Base-by-base conservation (phyloP, 2,797 vertebrate species). In the Sphaeramia orbicularis region DNA sequence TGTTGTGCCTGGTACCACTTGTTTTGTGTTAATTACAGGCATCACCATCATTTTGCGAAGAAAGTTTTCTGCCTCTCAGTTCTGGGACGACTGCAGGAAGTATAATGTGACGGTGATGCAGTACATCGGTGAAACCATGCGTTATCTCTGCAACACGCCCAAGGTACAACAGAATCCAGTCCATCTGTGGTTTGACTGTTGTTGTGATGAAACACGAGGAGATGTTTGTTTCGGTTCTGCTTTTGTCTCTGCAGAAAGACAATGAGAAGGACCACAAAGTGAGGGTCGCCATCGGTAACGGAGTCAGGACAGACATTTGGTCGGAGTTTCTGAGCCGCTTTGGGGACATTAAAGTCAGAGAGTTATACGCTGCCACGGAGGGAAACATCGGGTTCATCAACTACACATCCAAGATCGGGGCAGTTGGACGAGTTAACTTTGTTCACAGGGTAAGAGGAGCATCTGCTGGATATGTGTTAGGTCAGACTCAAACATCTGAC, bases 71-170 rank as follows among this genome's bases (percentile, higher is more conserved):
- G 96, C 96, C 77, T 96, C 95, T 62, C 95, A 96, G 81, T 98
- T 98, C 84, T 98, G 96, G 96, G 94, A 95, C 1, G 96, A 99
- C 84, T 98, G 96, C 89, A 94, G 96, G 84, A 96, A 95, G 81
- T 86, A 96, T 5, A 92, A 97, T 0, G 91, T 96, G 52, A 97
- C 96, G 0, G 95, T 95, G 84, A 95, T 97, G 85, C 96, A 97
- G 90, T 97, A 98, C 76, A 97, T 98, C 0, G 97, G 97, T 1
- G 97, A 99, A 80, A 94, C 96, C 1, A 85, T 98, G 86, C 94
- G 95, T 1, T 98, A 98, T 72, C 94, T 97, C 71, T 96, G 95
- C 90, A 96, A 93, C 77, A 69, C 73, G 1, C 93, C 95, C 16
- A 87, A 90, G 95, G 96, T 97, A 91, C 89, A 10, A 32, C 2